phyloP scores from a whole-genome alignment of 2,113 vertebrate genomes.

The Callionymus lyra region DNA sequence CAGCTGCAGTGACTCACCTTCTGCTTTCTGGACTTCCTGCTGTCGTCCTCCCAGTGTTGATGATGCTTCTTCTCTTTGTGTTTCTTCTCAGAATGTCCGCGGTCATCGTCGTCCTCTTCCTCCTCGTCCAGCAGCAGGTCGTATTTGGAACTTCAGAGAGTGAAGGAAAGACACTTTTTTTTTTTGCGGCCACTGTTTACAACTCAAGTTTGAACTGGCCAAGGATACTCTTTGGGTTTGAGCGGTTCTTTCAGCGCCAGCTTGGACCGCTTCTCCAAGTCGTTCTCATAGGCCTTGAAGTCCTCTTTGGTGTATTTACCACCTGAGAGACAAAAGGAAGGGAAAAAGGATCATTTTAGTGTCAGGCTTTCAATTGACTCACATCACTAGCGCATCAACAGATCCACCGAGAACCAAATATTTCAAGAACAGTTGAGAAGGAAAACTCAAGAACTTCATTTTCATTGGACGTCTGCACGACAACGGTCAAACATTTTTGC shows the following conservation, averaged over 20 bases:
- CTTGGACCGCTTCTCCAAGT: slow-evolving; percentile 73
- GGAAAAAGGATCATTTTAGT: neutral
- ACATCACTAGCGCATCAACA: no score
- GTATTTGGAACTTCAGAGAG: slow-evolving; percentile 73
- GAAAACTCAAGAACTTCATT: no score
- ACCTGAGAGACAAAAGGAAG: slow-evolving; percentile 56
- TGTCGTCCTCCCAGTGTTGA: slow-evolving; percentile 77
- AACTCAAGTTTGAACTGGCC: neutral
- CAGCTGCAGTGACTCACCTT: no score
- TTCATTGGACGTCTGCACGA: no score
- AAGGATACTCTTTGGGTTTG: slow-evolving; percentile 94
- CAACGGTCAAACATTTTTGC: no score
- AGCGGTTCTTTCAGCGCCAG: slow-evolving; percentile 84
- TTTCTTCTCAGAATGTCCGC: slow-evolving; percentile 69
- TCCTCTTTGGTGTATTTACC: slow-evolving; percentile 90
- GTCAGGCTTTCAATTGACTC: no score
- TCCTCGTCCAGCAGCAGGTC: slow-evolving; percentile 80
- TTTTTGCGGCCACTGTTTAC: neutral
- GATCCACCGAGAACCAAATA: no score
- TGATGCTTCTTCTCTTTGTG: slow-evolving; percentile 81
- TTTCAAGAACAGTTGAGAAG: no score
- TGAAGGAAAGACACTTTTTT: slow-evolving; percentile 71
- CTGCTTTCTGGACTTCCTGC: slow-evolving; percentile 72
- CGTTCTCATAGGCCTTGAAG: slow-evolving; percentile 92
- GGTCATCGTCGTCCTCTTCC: slow-evolving; percentile 58